Conservation (phyloP, 2,888 invertebrate genomes). For the Omphaloscelis lunosa region DNA sequence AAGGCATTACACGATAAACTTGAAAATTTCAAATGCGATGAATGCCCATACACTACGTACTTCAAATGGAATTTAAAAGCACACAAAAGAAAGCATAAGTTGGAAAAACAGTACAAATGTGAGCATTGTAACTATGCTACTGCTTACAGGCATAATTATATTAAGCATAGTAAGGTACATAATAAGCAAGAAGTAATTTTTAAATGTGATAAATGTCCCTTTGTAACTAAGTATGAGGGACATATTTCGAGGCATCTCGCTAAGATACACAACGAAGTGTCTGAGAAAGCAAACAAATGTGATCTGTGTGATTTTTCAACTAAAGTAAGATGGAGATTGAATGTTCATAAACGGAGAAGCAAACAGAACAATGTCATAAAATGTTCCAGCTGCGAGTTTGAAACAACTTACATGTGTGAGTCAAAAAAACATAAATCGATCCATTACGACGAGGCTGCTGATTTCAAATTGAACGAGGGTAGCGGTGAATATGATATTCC, state of each 20-base stretch:
- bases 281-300: constrained; percentile 77
- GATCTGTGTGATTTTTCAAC: constrained; percentile 81
- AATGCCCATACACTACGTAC: constrained; percentile 62
- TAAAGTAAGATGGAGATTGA: constrained; percentile 78
- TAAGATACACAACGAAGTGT: constrained; percentile 79
- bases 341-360: constrained; percentile 78
- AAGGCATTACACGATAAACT: constrained; percentile 31
- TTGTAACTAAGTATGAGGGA: constrained; percentile 78
- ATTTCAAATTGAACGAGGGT: constrained; percentile 24
- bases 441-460: constrained; percentile 61
- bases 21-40: constrained; percentile 52
- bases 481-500: not conserved
- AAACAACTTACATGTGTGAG: constrained; percentile 78
- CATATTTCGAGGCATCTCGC: constrained; percentile 81
- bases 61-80: constrained; percentile 72
- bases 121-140: constrained; percentile 69
- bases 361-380: constrained; percentile 69
- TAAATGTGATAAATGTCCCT: constrained; percentile 81
- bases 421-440: constrained; percentile 76
- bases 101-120: constrained; percentile 73
- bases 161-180: constrained; percentile 74
- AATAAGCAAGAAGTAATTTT: constrained; percentile 62
- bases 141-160: constrained; percentile 71
- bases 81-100: constrained; percentile 75
- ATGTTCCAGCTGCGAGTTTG: constrained; percentile 77